A percentile compares a stretch with the other conserved stretches of the same genome.
Evolutionary conservation across 2,113 vertebrate species (phyloP).

Genomic region (Melanotaenia duboulayi): DNA sequence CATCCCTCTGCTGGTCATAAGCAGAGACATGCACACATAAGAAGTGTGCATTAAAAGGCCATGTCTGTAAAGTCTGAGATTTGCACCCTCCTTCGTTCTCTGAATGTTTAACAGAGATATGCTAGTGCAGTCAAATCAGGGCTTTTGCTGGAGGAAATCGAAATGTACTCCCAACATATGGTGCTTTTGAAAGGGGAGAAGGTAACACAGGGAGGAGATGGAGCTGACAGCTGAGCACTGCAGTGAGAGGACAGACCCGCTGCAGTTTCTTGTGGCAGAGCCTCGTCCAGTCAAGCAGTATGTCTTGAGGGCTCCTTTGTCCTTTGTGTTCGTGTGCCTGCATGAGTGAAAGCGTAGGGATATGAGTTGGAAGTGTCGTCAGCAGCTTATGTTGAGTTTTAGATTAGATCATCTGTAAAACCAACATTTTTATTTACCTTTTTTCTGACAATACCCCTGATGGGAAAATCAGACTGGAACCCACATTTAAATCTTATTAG

Average conservation of each 20-base stretch:
- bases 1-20: constrained; percentile 15
- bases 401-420: neutral
- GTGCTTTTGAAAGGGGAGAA: constrained; percentile 14
- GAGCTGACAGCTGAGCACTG: constrained; percentile 36
- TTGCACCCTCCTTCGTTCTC: constrained; percentile 1
- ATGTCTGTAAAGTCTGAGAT: constrained; percentile 18
- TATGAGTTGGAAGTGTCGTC: constrained; percentile 17
- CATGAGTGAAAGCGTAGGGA: constrained; percentile 17
- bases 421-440: neutral
- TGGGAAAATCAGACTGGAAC: neutral
- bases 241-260: constrained; percentile 43
- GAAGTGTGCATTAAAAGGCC: constrained; percentile 24
- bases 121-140: constrained; percentile 12
- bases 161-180: constrained; percentile 10
- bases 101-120: constrained; percentile 29
- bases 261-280: constrained; percentile 35
- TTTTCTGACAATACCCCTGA: neutral
- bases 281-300: constrained; percentile 32
- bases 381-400: no score
- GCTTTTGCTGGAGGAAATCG: constrained; percentile 16
- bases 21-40: constrained; percentile 34
- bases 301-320: constrained; percentile 29
- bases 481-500: neutral
- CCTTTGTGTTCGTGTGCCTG: neutral
- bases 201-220: constrained; percentile 8